Conservation (phyloP, 2,113 vertebrate species). For the Paratilapia polleni region DNA sequence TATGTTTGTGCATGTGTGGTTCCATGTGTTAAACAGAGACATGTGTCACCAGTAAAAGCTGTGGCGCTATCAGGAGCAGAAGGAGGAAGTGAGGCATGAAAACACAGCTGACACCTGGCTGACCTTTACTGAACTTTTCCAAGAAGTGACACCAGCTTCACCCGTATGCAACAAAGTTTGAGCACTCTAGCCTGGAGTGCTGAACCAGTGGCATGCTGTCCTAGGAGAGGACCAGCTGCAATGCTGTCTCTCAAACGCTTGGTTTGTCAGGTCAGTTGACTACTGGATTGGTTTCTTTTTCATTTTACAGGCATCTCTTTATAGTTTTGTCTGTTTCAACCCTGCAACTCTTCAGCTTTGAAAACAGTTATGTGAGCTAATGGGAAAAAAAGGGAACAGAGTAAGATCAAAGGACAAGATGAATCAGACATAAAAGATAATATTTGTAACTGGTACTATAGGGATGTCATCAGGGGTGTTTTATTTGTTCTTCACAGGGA, state of each 20-base stretch:
- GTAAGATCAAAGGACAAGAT: constrained; percentile 15
- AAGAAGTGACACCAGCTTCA: constrained; percentile 54
- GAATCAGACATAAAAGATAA: constrained; percentile 21
- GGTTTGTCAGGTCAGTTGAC: background rate
- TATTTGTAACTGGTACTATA: background rate
- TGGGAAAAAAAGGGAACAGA: background rate
- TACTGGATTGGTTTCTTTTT: background rate
- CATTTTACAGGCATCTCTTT: background rate
- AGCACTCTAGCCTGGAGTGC: constrained; percentile 13
- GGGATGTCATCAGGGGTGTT: background rate
- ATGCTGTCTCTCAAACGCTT: background rate
- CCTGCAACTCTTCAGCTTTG: background rate
- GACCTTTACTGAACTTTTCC: constrained; percentile 68
- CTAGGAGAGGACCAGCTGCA: constrained; percentile 15
- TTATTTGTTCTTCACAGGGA: background rate
- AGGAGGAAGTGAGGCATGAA: constrained; percentile 75
- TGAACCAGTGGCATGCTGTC: constrained; percentile 44
- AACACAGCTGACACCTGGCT: constrained; percentile 64
- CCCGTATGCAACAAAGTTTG: constrained; percentile 40
- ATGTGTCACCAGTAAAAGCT: constrained; percentile 61
- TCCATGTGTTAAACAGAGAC: constrained; percentile 49
- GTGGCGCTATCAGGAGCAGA: constrained; percentile 54
- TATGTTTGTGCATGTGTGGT: background rate
- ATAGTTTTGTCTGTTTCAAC: background rate
- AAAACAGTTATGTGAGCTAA: background rate